Percentiles rank a stretch among this genome's conserved stretches.
These are phyloP conservation scores for Creontiades dilutus DNA, from an alignment of 2,888 invertebrate species.

Conservation along the genomic window DNA sequence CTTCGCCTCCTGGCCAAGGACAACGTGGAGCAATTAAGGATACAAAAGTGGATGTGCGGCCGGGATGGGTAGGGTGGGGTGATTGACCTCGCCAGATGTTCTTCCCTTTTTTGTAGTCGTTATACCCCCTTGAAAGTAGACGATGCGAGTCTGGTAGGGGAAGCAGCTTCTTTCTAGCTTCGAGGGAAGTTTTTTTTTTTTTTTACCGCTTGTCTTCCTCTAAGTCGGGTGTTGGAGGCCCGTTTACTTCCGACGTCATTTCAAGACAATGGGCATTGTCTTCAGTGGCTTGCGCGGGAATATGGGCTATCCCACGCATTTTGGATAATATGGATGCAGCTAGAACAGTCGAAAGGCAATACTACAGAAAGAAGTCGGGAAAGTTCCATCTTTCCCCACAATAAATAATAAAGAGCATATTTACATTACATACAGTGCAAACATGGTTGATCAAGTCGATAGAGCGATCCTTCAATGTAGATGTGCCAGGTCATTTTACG, in stretches of 20 bases:
- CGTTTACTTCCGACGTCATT: conserved; percentile 27
- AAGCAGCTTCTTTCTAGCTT: background rate
- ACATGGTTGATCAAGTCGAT: no score
- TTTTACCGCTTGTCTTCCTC: background rate
- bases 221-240: background rate
- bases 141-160: background rate
- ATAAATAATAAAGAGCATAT: no score
- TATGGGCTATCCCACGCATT: background rate
- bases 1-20: conserved; percentile 23
- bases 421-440: no score
- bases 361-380: no score
- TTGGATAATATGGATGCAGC: background rate
- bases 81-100: conserved; percentile 39
- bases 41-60: conserved; percentile 38
- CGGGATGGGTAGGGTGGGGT: conserved; percentile 21
- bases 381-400: no score
- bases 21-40: conserved; percentile 24
- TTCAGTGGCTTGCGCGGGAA: background rate
- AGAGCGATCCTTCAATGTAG: no score
- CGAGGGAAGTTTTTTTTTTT: background rate
- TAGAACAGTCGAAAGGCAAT: no score
- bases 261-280: background rate
- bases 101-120: conserved; percentile 16
- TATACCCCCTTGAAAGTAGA: conserved; percentile 16
- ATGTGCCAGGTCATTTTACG: no score